A percentile compares a stretch with the other conserved stretches of the same genome.
phyloP scores from a whole-genome alignment of 1,140 invertebrate genomes.

The Artemia franciscana region DNA sequence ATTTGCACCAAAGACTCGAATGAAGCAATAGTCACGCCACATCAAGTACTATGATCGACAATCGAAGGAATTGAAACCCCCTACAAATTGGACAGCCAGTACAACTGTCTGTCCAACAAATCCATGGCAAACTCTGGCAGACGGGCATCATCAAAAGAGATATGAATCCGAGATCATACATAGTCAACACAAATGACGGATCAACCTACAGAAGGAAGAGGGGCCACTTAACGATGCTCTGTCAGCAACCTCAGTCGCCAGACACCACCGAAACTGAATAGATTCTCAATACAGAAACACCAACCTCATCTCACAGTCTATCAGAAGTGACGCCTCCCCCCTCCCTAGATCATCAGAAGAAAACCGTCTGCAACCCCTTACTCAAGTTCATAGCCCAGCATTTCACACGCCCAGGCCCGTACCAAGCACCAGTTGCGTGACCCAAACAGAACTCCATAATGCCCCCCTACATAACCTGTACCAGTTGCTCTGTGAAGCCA shows the following conservation, averaged over 20 bases:
- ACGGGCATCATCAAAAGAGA: background rate
- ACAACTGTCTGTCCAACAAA: too few relatives aligned
- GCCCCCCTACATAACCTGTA: background rate
- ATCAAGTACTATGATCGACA: too few relatives aligned
- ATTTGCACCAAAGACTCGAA: too few relatives aligned
- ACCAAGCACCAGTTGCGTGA: background rate
- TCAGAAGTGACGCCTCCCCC: too few relatives aligned
- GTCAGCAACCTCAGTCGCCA: too few relatives aligned
- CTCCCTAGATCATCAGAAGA: too few relatives aligned
- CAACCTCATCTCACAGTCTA: background rate
- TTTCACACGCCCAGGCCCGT: background rate
- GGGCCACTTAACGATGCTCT: background rate
- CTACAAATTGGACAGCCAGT: background rate
- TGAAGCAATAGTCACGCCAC: too few relatives aligned
- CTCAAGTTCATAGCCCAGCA: background rate
- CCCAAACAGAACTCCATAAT: background rate
- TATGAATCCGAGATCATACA: background rate
- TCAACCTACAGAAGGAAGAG: background rate
- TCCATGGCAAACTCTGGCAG: background rate
- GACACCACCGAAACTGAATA: background rate
- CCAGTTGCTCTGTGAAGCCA: background rate
- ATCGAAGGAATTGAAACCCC: too few relatives aligned
- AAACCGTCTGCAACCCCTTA: background rate
- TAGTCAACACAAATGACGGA: background rate
- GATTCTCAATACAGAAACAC: background rate